These are phyloP conservation scores for Peribatodes rhomboidaria DNA, from an alignment of 2,888 invertebrate species.

Conservation along the genomic window DNA sequence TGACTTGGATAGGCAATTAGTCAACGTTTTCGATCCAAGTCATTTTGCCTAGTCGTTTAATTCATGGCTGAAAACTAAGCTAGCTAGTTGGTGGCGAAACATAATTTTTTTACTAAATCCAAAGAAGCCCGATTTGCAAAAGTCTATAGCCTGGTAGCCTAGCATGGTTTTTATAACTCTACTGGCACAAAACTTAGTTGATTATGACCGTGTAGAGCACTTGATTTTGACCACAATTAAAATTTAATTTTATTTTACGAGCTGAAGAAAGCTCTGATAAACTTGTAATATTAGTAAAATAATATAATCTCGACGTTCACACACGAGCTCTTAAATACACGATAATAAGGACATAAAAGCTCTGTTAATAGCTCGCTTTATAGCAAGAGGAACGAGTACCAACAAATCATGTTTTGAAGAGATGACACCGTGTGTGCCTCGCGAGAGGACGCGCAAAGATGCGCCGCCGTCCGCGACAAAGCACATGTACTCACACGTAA, in stretches of 20 bases:
- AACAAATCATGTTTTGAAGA: constrained; percentile 76
- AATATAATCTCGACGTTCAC: constrained; percentile 10
- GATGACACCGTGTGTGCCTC: constrained; percentile 49
- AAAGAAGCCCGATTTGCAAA: no score
- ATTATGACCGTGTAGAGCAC: no score
- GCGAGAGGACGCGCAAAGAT: constrained; percentile 47
- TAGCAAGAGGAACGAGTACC: constrained; percentile 63
- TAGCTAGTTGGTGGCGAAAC: no score
- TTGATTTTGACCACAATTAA: no score
- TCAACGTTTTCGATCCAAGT: no score
- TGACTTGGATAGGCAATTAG: no score
- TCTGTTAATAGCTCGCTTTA: constrained; percentile 36
- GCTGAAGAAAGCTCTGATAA: background rate
- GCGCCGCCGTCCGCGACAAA: constrained; percentile 46
- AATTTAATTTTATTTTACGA: background rate
- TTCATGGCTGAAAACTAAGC: no score
- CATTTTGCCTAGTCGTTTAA: no score
- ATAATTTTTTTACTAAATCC: no score
- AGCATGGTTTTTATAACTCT: no score
- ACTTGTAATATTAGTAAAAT: constrained; percentile 1
- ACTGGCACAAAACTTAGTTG: no score
- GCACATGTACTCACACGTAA: constrained; percentile 51
- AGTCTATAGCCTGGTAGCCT: no score
- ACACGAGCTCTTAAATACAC: constrained; percentile 15
- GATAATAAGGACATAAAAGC: constrained; percentile 42